Evolutionary conservation across 2,888 invertebrate species (phyloP), one percentile per base, ranked within the genome.

Genomic region (Orthonevra nobilis): DNA sequence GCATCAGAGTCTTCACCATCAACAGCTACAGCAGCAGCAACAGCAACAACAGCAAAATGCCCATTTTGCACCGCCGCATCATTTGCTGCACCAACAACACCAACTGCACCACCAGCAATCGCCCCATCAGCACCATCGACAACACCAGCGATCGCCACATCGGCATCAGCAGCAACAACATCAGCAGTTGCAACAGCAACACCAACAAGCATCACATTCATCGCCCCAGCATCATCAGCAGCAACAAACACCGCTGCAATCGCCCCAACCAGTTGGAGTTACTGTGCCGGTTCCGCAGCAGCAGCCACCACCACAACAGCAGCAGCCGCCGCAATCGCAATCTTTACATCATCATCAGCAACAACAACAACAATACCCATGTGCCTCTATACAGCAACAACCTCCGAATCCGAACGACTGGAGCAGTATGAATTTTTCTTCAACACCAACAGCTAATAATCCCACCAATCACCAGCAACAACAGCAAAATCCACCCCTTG

Each of bases 61-160:
- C 3, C 79, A 79, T 32, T 79, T 79, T 56, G 88, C 85, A 85
- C 83, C 52, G 60, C 83, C 85, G 54, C 84, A 81, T 14, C 84
- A 50, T 81, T 83, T 86, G 42, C 83, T 84, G 6, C 86, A 85
- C 9, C 86, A 85, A 52, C 86, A 86, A 40, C 85, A 83, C 23
- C 83, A 85, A 34, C 72, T 83, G 56, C 81, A 81, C 17, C 81
- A 81, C 42, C 86, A 83, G 20, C 86, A 84, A n/a, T 83, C 84
- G 46, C 84, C 83, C 40, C 72, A 77, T 61, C 52, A 81, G 64
- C 84, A 86, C 81, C 85, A 87, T 38, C 82, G 86, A 82, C 84
- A 83, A 54, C 86, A 83, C 20, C 85, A 87, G 58, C 84, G 85
- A 10, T 85, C 87, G 63, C 87, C 87, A n/a, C 84, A 87, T 9